Evolutionary conservation across 2,888 invertebrate species (phyloP).

Genomic region (Drosophila nr. perissopoda): DNA sequence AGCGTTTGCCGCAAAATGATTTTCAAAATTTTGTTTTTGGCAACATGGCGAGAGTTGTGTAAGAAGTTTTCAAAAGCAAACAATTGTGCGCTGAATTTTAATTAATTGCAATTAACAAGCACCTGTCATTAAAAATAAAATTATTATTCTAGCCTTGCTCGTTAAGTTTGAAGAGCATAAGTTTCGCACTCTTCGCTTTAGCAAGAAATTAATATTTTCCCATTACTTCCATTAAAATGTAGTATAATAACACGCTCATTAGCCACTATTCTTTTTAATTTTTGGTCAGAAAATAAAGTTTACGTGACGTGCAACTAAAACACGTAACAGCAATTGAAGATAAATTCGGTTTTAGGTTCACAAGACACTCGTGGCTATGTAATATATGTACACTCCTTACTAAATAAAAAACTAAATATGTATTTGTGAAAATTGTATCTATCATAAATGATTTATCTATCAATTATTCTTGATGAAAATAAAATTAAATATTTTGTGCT

Average conservation of each 20-base stretch:
- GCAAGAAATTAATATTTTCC: neutral
- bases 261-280: neutral
- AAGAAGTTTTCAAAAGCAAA: neutral
- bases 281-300: neutral
- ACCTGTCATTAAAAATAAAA: neutral
- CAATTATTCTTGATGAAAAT: neutral
- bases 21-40: conserved; percentile 35
- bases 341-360: neutral
- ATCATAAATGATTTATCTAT: neutral
- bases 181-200: neutral
- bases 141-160: neutral
- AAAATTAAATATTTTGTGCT: neutral
- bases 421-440: neutral
- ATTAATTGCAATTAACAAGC: conserved; percentile 2
- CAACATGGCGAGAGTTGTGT: conserved; percentile 42
- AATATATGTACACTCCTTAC: neutral
- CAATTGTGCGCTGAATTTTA: conserved; percentile 1
- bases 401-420: neutral
- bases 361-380: neutral
- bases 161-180: neutral
- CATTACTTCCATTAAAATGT: neutral
- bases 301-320: neutral
- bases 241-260: neutral
- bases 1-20: conserved; percentile 59
- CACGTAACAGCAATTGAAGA: neutral